Evolutionary conservation across 2,113 vertebrate species (phyloP).

Genomic region (Todiramphus saurophagus): DNA sequence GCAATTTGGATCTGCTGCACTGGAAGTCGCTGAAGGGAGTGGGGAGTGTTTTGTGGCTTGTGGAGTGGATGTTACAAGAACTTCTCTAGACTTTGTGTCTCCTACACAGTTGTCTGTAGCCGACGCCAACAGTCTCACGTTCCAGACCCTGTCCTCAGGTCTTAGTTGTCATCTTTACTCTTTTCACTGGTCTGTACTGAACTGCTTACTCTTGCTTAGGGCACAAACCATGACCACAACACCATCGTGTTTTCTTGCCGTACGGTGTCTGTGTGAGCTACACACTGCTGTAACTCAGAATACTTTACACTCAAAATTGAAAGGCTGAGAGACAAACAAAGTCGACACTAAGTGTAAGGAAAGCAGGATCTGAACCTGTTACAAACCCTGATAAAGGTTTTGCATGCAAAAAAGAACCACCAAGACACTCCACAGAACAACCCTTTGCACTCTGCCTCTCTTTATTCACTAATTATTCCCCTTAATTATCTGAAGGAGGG

Average conservation of each 20-base stretch:
- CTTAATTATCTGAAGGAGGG: constrained; percentile 17
- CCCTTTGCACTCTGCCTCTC: not conserved
- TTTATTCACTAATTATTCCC: constrained; percentile 17
- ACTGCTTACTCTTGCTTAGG: not conserved
- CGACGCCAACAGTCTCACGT: constrained; percentile 49
- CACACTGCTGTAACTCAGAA: not conserved
- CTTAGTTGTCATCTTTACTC: constrained; percentile 22
- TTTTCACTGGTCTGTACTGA: not conserved
- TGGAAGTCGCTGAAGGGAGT: not conserved
- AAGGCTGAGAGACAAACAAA: not conserved
- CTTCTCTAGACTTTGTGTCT: constrained; percentile 51
- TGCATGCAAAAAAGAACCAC: not conserved
- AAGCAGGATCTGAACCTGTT: not conserved
- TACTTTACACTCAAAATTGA: not conserved
- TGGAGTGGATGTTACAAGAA: not conserved
- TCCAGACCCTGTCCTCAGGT: constrained; percentile 37
- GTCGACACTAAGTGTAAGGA: not conserved
- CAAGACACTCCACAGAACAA: not conserved
- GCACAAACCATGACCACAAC: not conserved
- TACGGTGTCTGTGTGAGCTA: not conserved
- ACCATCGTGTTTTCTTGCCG: not conserved
- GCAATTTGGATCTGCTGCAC: not conserved
- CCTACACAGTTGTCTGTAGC: constrained; percentile 47
- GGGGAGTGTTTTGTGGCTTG: not conserved
- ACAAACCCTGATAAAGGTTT: not conserved